Evolutionary conservation across 2,888 invertebrate genomes (phyloP).

Genomic region (Drosophila atripex): DNA sequence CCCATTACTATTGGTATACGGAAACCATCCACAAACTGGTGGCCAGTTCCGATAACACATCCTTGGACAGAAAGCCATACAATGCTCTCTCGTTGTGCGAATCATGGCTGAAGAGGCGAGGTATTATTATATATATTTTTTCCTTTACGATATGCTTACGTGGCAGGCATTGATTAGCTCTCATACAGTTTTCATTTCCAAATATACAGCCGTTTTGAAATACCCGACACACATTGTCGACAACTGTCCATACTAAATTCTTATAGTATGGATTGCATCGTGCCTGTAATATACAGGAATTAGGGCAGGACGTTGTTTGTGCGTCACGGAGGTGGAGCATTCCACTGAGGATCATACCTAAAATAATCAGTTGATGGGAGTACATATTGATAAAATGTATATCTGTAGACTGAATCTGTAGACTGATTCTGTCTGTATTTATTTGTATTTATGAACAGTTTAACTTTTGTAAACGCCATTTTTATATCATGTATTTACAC

Average conservation of each 20-base stretch:
- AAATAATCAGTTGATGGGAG: slow-evolving; percentile 11
- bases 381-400: slow-evolving; percentile 12
- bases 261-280: slow-evolving; percentile 45
- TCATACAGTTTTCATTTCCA: slow-evolving; percentile 39
- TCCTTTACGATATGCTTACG: slow-evolving; percentile 16
- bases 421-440: neutral
- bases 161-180: slow-evolving; percentile 42
- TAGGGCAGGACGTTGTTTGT: slow-evolving; percentile 20
- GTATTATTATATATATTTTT: neutral
- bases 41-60: slow-evolving; percentile 25
- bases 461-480: neutral
- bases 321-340: slow-evolving; percentile 22
- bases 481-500: slow-evolving; percentile 17
- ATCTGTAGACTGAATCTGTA: slow-evolving; percentile 5
- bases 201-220: slow-evolving; percentile 58
- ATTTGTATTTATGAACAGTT: neutral
- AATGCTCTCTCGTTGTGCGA: slow-evolving; percentile 13
- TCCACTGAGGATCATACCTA: slow-evolving; percentile 5
- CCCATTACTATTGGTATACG: slow-evolving; percentile 13
- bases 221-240: slow-evolving; percentile 37
- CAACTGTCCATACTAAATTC: slow-evolving; percentile 45
- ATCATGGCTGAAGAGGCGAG: slow-evolving; percentile 22
- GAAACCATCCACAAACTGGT: slow-evolving; percentile 42
- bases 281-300: slow-evolving; percentile 1
- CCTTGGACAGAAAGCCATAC: slow-evolving; percentile 15